phyloP scores from a whole-genome alignment of 2,797 vertebrate species.

The Lepilemur ruficaudatus region DNA sequence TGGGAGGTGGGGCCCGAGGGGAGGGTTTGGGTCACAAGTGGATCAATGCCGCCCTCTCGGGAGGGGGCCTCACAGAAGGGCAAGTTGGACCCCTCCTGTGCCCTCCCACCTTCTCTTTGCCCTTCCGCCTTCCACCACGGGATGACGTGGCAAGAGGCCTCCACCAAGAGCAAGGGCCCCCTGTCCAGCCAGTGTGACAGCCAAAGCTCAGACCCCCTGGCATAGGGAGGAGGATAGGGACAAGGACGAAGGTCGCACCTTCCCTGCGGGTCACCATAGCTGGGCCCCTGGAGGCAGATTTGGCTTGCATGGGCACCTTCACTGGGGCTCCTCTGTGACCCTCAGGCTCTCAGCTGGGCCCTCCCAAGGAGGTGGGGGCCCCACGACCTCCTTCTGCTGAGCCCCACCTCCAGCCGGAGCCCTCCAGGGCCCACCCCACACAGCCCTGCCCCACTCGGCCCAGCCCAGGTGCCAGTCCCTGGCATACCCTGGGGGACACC shows the following conservation, averaged over 20 bases:
- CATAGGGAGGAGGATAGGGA: not conserved
- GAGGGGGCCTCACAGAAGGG: not conserved
- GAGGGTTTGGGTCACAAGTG: not conserved
- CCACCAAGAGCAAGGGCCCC: not conserved
- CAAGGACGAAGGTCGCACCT: not conserved
- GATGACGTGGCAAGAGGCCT: not conserved
- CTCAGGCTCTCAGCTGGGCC: not conserved
- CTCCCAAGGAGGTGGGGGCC: rapidly evolving
- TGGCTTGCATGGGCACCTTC: not conserved
- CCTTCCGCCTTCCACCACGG: not conserved
- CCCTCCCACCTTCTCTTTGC: not conserved
- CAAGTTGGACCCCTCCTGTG: not conserved
- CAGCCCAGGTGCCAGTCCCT: rapidly evolving
- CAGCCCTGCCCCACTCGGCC: not conserved
- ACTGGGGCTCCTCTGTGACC: not conserved
- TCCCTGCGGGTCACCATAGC: not conserved
- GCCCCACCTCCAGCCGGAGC: rapidly evolving
- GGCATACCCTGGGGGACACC: rapidly evolving
- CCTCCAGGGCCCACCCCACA: not conserved
- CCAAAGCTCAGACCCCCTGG: too few relatives aligned
- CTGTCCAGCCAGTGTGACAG: rapidly evolving
- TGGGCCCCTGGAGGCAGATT: rapidly evolving
- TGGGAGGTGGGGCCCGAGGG: not conserved
- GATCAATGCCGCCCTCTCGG: not conserved
- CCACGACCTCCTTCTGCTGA: not conserved